Evolutionary conservation across 2,113 vertebrate species (phyloP).

Genomic region (Amblyopsis rosae): DNA sequence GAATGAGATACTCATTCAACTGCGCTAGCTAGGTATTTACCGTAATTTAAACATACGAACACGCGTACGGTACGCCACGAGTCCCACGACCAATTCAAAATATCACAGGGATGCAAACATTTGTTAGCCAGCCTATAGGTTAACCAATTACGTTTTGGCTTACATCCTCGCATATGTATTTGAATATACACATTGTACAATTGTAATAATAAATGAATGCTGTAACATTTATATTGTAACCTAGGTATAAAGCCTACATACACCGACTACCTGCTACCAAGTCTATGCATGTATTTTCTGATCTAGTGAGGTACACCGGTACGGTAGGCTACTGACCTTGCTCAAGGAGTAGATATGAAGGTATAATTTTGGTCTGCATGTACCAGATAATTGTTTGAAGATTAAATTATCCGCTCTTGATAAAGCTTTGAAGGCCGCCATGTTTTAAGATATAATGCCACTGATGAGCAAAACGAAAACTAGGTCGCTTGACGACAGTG

Average conservation of each 20-base stretch:
- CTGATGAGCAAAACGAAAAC: constrained; percentile 13
- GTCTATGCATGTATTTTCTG: background rate
- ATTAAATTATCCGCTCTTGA: constrained; percentile 61
- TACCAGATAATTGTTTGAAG: constrained; percentile 51
- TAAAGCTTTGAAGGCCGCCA: constrained; percentile 72
- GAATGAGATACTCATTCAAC: too few relatives aligned
- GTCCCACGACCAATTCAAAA: too few relatives aligned
- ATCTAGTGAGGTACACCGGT: background rate
- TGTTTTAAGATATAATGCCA: constrained; percentile 50
- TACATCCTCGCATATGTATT: background rate
- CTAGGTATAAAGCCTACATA: too few relatives aligned
- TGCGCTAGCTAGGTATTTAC: too few relatives aligned
- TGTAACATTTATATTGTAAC: too few relatives aligned
- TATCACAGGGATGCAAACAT: too few relatives aligned
- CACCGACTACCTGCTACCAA: too few relatives aligned
- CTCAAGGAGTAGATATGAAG: constrained; percentile 29
- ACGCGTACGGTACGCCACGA: too few relatives aligned
- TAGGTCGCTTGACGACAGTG: background rate
- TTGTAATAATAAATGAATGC: background rate
- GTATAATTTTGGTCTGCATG: constrained; percentile 48
- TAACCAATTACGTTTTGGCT: too few relatives aligned
- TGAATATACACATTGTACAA: background rate
- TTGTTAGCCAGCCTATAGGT: too few relatives aligned
- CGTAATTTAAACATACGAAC: too few relatives aligned
- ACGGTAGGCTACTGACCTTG: constrained; percentile 66